Evolutionary conservation across 92 coral and sea anemone genomes (phyloP).

Genomic region (Porites divaricata): DNA sequence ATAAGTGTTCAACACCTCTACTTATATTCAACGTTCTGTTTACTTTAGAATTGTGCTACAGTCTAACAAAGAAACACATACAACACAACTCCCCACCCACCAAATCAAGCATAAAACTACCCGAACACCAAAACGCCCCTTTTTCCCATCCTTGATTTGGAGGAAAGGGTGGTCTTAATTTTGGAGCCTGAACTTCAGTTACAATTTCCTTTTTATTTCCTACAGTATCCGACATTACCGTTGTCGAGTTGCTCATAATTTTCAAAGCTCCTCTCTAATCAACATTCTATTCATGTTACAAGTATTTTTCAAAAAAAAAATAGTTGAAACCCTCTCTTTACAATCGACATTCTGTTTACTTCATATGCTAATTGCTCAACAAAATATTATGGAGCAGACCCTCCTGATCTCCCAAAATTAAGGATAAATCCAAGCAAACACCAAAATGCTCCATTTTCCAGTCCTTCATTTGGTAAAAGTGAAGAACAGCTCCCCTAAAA

Average conservation of each 20-base stretch:
- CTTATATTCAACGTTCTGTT: neutral
- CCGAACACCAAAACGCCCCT: no score
- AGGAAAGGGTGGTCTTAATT: neutral
- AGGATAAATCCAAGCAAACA: slow-evolving; percentile 6
- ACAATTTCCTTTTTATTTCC: slow-evolving; percentile 1
- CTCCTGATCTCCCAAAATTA: slow-evolving; percentile 1
- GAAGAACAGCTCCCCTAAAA: no score
- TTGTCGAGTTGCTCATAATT: neutral
- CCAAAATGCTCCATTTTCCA: slow-evolving; percentile 2
- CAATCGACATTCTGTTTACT: neutral
- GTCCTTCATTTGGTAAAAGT: slow-evolving; percentile 7
- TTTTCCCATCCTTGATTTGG: no score
- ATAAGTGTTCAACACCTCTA: neutral
- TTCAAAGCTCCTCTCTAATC: no score
- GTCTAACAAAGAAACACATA: no score
- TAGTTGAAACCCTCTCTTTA: neutral
- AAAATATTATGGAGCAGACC: neutral
- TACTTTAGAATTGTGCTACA: no score
- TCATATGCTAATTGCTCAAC: slow-evolving; percentile 5
- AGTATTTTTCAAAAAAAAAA: neutral
- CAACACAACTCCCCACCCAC: no score
- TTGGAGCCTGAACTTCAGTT: neutral
- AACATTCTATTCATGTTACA: neutral
- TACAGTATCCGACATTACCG: slow-evolving; percentile 7
- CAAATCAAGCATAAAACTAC: no score